Conservation (phyloP, 2,888 invertebrate genomes). For the Tinea trinotella region DNA sequence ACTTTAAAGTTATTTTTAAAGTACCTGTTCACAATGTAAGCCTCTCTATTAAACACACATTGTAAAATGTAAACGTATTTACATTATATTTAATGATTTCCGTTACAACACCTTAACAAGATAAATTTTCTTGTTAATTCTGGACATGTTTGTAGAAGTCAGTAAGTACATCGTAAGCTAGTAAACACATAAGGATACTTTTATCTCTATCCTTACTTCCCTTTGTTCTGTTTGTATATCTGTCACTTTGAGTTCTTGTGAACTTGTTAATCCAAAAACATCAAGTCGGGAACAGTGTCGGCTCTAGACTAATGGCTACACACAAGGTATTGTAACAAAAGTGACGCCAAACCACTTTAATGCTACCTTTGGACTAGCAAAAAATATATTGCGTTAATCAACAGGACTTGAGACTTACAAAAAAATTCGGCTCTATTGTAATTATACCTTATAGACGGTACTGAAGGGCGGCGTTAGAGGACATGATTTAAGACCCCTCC, state of each 20-base stretch:
- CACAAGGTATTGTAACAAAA: not conserved
- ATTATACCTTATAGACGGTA: not conserved
- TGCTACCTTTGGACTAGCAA: not conserved
- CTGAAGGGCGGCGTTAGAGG: conserved; percentile 8
- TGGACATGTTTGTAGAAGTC: not conserved
- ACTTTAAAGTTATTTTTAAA: too few species aligned
- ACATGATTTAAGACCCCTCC: not conserved
- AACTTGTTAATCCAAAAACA: conserved; percentile 34
- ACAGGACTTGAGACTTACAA: not conserved
- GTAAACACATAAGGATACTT: conserved; percentile 24
- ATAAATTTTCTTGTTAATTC: not conserved
- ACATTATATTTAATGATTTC: too few species aligned
- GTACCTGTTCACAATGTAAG: too few species aligned
- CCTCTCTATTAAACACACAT: too few species aligned
- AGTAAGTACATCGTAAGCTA: not conserved
- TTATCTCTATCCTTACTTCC: conserved; percentile 27
- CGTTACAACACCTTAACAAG: too few species aligned
- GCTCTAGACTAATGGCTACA: conserved; percentile 1
- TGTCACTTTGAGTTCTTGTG: conserved; percentile 31
- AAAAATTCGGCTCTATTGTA: not conserved
- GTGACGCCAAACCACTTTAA: not conserved
- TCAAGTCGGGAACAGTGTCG: conserved; percentile 22
- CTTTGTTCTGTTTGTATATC: conserved; percentile 30
- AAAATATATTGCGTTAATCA: not conserved
- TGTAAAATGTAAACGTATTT: too few species aligned